phyloP scores from a whole-genome alignment of 2,797 vertebrate species.

The Premnoplex brunnescens region DNA sequence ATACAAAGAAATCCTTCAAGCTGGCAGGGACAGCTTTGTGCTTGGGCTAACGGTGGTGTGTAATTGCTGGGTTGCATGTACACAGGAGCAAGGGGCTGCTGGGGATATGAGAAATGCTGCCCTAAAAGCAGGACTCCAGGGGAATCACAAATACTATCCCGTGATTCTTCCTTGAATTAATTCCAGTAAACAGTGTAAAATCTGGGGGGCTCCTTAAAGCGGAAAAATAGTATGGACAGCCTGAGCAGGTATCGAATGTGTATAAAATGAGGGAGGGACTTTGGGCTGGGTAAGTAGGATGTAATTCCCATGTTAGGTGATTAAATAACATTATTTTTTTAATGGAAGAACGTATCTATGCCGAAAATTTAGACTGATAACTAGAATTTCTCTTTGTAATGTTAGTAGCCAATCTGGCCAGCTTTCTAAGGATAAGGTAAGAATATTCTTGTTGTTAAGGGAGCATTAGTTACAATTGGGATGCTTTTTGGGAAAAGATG shows the following conservation, averaged over 20 bases:
- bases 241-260: neutral
- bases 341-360: neutral
- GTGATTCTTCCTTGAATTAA: neutral
- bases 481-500: neutral
- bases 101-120: neutral
- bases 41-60: neutral
- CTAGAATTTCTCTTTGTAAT: neutral
- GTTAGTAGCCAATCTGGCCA: neutral
- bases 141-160: neutral
- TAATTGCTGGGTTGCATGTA: neutral
- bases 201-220: rapidly evolving
- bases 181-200: neutral
- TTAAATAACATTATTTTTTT: neutral
- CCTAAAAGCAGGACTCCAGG: neutral
- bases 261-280: neutral
- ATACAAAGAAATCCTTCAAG: neutral
- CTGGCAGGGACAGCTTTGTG: neutral
- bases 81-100: neutral
- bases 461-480: neutral
- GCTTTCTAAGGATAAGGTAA: neutral
- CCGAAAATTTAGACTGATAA: neutral
- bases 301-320: neutral
- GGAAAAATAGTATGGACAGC: neutral
- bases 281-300: neutral
- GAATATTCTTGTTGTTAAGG: neutral